A percentile compares a stretch with the other conserved stretches of the same genome.
Conservation (phyloP, 2,113 vertebrate genomes). For the Entomyzon cyanotis region DNA sequence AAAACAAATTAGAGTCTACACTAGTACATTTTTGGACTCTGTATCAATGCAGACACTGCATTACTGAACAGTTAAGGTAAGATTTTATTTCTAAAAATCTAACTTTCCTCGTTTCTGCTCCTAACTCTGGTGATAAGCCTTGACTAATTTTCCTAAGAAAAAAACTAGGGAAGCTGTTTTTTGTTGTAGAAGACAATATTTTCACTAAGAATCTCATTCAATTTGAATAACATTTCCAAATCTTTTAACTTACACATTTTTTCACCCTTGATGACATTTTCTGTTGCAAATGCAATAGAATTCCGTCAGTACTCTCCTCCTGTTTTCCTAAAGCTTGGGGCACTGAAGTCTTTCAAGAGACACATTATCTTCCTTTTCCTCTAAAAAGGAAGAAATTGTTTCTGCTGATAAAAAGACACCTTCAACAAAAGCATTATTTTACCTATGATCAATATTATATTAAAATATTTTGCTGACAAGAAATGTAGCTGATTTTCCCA, state of each 20-base stretch:
- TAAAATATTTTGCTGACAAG: not conserved
- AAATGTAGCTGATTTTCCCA: not conserved
- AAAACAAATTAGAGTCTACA: not conserved
- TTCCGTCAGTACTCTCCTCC: not conserved
- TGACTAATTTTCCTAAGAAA: not conserved
- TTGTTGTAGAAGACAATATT: not conserved
- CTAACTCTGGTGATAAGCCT: not conserved
- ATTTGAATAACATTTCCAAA: not conserved
- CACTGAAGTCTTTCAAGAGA: not conserved
- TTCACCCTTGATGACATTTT: not conserved
- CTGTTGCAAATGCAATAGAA: not conserved
- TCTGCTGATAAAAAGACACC: not conserved
- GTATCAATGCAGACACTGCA: not conserved
- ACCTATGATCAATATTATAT: not conserved
- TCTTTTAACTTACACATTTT: not conserved
- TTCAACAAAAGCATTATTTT: not conserved
- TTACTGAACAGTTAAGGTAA: not conserved
- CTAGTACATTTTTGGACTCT: not conserved
- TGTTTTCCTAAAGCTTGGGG: not conserved
- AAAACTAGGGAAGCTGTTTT: not conserved
- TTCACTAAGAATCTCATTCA: not conserved
- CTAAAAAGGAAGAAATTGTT: not conserved
- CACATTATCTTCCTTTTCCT: not conserved
- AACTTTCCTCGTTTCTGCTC: not conserved
- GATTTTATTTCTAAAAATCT: not conserved